Evolutionary conservation across 2,888 invertebrate species (phyloP).

Genomic region (Anarsia innoxiella): DNA sequence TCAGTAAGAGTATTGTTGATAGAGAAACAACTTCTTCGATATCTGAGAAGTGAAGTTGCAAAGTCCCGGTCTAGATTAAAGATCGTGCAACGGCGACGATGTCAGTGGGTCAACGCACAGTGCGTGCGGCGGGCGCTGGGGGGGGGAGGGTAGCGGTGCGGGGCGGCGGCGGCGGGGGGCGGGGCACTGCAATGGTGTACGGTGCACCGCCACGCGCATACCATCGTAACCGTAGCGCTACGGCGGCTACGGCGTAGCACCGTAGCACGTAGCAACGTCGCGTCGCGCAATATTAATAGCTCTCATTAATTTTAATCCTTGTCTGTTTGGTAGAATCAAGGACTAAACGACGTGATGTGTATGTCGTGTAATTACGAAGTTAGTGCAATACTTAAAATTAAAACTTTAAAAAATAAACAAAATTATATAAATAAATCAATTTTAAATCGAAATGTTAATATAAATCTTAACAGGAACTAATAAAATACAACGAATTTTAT

Average conservation of each 20-base stretch:
- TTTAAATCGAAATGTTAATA: background rate
- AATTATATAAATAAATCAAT: no score
- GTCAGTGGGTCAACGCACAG: slow-evolving; percentile 74
- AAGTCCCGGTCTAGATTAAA: slow-evolving; percentile 58
- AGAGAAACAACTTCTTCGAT: background rate
- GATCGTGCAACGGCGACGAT: slow-evolving; percentile 63
- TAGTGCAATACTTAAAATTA: no score
- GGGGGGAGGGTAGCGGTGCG: slow-evolving; percentile 25
- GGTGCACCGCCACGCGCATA: slow-evolving; percentile 47
- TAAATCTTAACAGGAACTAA: background rate
- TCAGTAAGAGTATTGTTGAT: background rate
- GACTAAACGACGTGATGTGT: no score
- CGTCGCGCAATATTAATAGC: no score
- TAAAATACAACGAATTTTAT: no score
- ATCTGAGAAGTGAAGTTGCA: slow-evolving; percentile 1
- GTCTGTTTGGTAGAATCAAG: no score
- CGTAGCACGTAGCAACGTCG: slow-evolving; percentile 19
- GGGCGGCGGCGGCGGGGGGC: slow-evolving; percentile 22
- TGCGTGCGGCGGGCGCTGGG: slow-evolving; percentile 52
- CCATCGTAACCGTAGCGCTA: slow-evolving; percentile 37
- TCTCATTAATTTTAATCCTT: no score
- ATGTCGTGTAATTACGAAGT: no score
- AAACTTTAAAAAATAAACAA: no score
- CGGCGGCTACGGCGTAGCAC: slow-evolving; percentile 37
- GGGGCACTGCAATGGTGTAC: slow-evolving; percentile 59